phyloP scores from a whole-genome alignment of 2,888 invertebrate species.

The Colostygia pectinataria region DNA sequence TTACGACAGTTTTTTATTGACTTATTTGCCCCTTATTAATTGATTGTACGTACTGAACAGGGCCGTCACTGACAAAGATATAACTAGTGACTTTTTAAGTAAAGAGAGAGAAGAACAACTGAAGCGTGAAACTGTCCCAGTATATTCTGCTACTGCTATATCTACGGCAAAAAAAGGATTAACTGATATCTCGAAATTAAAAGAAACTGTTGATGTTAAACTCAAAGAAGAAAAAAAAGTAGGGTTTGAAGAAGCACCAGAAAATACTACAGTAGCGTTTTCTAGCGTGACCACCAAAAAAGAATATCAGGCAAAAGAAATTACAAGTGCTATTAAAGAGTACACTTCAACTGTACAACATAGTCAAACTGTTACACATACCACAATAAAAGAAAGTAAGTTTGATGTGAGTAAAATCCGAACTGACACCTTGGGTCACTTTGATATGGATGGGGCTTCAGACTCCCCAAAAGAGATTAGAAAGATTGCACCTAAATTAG shows the following conservation, averaged over 20 bases:
- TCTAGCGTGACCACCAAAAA: constrained; percentile 43
- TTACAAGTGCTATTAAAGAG: constrained; percentile 43
- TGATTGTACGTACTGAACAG: constrained; percentile 36
- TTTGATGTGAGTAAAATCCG: constrained; percentile 73
- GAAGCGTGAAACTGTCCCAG: constrained; percentile 53
- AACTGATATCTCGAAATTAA: neutral
- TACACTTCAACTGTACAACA: constrained; percentile 41
- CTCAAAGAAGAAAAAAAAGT: constrained; percentile 31
- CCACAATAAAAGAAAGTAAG: constrained; percentile 47
- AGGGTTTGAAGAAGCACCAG: constrained; percentile 30
- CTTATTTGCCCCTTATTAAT: too few species aligned
- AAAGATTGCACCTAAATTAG: constrained; percentile 50
- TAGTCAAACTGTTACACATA: constrained; percentile 39
- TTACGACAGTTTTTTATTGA: too few species aligned
- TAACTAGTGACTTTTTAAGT: constrained; percentile 59
- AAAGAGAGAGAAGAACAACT: constrained; percentile 68
- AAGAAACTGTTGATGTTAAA: neutral
- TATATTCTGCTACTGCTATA: constrained; percentile 14
- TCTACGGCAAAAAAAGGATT: neutral
- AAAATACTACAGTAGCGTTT: constrained; percentile 38
- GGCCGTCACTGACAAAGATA: constrained; percentile 52
- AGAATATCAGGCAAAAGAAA: constrained; percentile 42
- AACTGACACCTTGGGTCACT: constrained; percentile 69
- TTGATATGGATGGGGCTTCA: constrained; percentile 53
- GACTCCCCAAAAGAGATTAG: constrained; percentile 49